Conservation (phyloP, 1,140 invertebrate species). For the Lordiphosa mommai region DNA sequence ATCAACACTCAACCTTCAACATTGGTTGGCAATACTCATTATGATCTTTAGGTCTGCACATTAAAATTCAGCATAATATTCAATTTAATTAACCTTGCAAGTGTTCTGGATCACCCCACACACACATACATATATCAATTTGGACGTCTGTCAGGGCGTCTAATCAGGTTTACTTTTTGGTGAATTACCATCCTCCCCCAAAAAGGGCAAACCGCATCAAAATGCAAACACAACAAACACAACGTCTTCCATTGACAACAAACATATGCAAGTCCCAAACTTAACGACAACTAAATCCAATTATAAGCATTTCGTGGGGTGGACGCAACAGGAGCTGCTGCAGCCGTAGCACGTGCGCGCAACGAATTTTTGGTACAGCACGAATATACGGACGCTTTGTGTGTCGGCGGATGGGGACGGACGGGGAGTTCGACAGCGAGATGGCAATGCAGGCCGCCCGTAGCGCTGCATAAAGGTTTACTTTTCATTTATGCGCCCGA, state of each 20-base stretch:
- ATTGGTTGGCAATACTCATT: slow-evolving; percentile 33
- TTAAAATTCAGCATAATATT: slow-evolving; percentile 35
- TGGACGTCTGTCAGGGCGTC: slow-evolving; percentile 12
- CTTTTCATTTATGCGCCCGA: slow-evolving; percentile 58
- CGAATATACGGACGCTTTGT: neutral
- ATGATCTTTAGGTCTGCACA: slow-evolving; percentile 22
- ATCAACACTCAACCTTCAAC: slow-evolving; percentile 14
- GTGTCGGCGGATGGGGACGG: neutral
- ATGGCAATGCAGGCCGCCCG: slow-evolving; percentile 56
- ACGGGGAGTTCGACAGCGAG: slow-evolving; percentile 4
- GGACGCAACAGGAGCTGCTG: slow-evolving; percentile 49
- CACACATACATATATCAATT: slow-evolving; percentile 1
- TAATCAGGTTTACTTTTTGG: slow-evolving; percentile 40
- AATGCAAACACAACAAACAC: slow-evolving; percentile 14
- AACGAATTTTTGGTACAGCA: slow-evolving; percentile 44
- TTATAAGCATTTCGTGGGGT: slow-evolving; percentile 41
- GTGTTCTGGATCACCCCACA: slow-evolving; percentile 6
- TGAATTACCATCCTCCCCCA: slow-evolving; percentile 17
- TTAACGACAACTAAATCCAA: slow-evolving; percentile 75
- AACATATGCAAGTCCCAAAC: slow-evolving; percentile 59
- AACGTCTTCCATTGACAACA: slow-evolving; percentile 39
- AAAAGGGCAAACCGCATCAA: slow-evolving; percentile 32
- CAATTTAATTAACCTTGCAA: slow-evolving; percentile 54
- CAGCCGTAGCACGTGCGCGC: slow-evolving; percentile 59
- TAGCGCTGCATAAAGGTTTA: slow-evolving; percentile 68